phyloP scores from a whole-genome alignment of 2,797 vertebrate species.

The Sphenopsis melanotis region DNA sequence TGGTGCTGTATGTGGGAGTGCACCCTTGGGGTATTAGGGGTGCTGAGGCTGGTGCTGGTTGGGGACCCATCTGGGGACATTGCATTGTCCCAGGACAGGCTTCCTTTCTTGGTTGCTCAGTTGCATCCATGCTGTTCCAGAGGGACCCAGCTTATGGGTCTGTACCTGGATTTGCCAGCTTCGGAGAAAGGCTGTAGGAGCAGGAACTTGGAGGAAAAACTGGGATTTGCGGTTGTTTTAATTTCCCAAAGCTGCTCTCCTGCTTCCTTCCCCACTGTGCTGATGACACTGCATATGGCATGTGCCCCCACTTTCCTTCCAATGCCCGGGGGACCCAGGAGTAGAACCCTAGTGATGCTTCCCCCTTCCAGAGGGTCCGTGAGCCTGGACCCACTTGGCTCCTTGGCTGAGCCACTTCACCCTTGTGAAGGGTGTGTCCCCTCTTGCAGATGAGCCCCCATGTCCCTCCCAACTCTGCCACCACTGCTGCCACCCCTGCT shows the following conservation, averaged over 20 bases:
- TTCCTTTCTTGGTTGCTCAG: not conserved
- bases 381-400: not conserved
- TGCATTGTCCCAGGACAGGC: not conserved
- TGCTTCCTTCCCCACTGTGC: not conserved
- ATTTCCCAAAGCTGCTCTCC: not conserved
- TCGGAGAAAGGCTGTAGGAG: not conserved
- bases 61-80: not conserved
- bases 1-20: not conserved
- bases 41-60: not conserved
- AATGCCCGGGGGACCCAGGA: fast-evolving
- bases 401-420: not conserved
- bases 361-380: not conserved
- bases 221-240: not conserved
- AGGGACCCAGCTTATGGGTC: not conserved
- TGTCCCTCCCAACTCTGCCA: fast-evolving
- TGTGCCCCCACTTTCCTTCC: not conserved
- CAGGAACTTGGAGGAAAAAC: not conserved
- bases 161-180: not conserved
- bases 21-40: not conserved
- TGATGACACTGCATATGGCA: not conserved
- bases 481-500: fast-evolving
- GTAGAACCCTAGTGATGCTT: not conserved
- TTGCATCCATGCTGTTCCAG: not conserved
- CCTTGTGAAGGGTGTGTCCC: not conserved
- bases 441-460: not conserved